Evolutionary conservation across 2,888 invertebrate species (phyloP).

Genomic region (Caenorhabditis imperialis): DNA sequence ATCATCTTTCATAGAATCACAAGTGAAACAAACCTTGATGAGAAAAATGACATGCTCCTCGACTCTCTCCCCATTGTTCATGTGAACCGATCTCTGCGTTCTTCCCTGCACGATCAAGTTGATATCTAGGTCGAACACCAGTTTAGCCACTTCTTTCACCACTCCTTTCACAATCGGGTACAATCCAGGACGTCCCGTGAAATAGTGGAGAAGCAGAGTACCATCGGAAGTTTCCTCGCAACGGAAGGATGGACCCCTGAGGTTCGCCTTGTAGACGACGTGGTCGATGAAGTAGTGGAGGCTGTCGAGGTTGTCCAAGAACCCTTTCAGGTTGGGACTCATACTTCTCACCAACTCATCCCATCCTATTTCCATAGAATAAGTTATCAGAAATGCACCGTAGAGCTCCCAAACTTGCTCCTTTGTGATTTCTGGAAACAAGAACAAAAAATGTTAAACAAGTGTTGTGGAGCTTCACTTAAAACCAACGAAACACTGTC

Average conservation of each 20-base stretch:
- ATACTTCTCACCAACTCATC: constrained; percentile 70
- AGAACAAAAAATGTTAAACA: not conserved
- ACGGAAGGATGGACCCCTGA: constrained; percentile 87
- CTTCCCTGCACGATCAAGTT: constrained; percentile 90
- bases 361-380: constrained; percentile 75
- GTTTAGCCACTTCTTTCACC: constrained; percentile 94
- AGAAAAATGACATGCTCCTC: constrained; percentile 71
- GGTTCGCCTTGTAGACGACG: constrained; percentile 71
- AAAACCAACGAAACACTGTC: constrained; percentile 59
- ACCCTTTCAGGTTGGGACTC: constrained; percentile 82
- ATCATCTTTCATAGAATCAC: constrained; percentile 9
- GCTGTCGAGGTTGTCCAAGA: constrained; percentile 94
- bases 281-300: constrained; percentile 82
- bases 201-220: constrained; percentile 91
- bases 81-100: constrained; percentile 82
- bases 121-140: constrained; percentile 92
- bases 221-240: constrained; percentile 92
- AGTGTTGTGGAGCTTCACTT: constrained; percentile 6
- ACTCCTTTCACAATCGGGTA: constrained; percentile 93
- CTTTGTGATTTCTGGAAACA: constrained; percentile 62
- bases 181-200: constrained; percentile 92
- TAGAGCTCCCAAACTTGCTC: constrained; percentile 74
- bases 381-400: constrained; percentile 71
- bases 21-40: constrained; percentile 48
- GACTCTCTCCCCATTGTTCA: constrained; percentile 59